Conservation (phyloP, 2,113 vertebrate genomes). For the Boulengeromyrus knoepffleri region DNA sequence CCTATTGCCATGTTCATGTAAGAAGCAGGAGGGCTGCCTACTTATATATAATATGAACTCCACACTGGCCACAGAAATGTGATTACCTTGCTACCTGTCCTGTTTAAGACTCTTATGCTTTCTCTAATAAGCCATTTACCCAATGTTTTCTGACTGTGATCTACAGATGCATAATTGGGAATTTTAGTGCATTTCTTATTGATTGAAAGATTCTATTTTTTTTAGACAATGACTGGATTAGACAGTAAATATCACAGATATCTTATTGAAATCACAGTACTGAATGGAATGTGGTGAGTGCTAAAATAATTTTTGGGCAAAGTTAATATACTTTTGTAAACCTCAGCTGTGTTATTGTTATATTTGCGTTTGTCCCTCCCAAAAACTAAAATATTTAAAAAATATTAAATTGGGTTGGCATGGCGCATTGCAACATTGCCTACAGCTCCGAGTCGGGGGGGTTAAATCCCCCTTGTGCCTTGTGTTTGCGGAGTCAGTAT, state of each 20-base stretch:
- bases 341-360: not conserved
- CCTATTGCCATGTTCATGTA: not conserved
- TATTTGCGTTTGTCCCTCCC: not conserved
- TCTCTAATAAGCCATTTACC: no score
- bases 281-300: not conserved
- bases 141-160: not conserved
- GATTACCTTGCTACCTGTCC: no score
- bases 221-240: not conserved
- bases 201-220: not conserved
- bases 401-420: not conserved
- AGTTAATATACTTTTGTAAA: not conserved
- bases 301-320: not conserved
- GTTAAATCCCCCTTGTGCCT: not conserved
- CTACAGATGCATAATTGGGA: not conserved
- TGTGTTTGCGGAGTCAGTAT: not conserved
- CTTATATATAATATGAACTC: no score
- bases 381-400: not conserved
- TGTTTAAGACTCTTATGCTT: no score
- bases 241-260: not conserved
- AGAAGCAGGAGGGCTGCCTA: not conserved
- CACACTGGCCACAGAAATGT: no score
- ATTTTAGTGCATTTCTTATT: not conserved
- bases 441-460: not conserved
- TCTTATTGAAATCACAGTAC: not conserved
- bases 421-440: not conserved